Evolutionary conservation across 2,888 invertebrate species (phyloP).

Genomic region (Argyresthia goedartella): DNA sequence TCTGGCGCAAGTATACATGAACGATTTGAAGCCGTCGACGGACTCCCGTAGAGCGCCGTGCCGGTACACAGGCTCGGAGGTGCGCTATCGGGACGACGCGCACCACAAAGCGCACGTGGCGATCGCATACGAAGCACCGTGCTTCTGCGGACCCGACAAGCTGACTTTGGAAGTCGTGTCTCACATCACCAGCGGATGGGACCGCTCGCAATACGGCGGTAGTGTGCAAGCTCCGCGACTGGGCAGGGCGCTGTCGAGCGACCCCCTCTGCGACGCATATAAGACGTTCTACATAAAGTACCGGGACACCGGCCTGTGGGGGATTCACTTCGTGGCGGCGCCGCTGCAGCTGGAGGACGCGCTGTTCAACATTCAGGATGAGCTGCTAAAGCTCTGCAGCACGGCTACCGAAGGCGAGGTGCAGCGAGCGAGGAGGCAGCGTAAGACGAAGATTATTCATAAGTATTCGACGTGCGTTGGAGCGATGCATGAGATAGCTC

Average conservation of each 20-base stretch:
- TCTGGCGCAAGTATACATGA: conserved; percentile 80
- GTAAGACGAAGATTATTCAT: conserved; percentile 90
- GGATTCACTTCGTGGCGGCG: conserved; percentile 85
- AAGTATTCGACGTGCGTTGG: conserved; percentile 84
- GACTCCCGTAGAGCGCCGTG: conserved; percentile 67
- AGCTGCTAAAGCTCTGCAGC: conserved; percentile 89
- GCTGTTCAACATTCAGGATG: conserved; percentile 77
- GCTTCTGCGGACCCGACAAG: conserved; percentile 91
- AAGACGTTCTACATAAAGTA: conserved; percentile 97
- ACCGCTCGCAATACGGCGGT: conserved; percentile 88
- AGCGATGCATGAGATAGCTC: conserved; percentile 94
- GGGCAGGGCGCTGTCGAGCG: conserved; percentile 77
- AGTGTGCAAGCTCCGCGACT: conserved; percentile 83
- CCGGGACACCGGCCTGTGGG: conserved; percentile 98
- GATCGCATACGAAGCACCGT: conserved; percentile 91
- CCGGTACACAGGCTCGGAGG: conserved; percentile 90
- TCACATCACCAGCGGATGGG: conserved; percentile 91
- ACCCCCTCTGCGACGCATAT: conserved; percentile 86
- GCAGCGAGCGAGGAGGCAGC: conserved; percentile 87
- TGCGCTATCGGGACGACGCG: conserved; percentile 88
- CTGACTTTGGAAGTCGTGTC: conserved; percentile 94
- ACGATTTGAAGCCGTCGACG: background rate
- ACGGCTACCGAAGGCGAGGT: conserved; percentile 89
- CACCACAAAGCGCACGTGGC: conserved; percentile 92
- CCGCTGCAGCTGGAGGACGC: conserved; percentile 77